Percentiles rank a stretch among this genome's conserved stretches.
These are phyloP conservation scores for Tenodera sinensis DNA, from an alignment of 2,888 invertebrate genomes.

Conservation along the genomic window DNA sequence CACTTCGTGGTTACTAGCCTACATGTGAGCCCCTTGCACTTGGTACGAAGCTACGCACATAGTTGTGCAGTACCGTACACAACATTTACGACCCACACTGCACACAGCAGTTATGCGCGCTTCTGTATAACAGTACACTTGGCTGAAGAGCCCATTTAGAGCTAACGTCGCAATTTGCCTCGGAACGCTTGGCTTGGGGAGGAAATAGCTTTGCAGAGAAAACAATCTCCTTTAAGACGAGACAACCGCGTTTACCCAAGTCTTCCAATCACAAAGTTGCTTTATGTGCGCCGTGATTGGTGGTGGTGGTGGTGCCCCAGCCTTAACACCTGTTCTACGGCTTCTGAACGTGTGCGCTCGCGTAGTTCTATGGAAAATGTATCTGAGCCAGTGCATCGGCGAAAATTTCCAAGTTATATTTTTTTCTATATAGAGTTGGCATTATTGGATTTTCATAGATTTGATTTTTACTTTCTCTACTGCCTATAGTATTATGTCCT, in stretches of 20 bases:
- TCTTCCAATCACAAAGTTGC: not conserved
- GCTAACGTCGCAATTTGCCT: not conserved
- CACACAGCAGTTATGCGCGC: not conserved
- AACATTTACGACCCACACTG: not conserved
- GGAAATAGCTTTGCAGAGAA: not conserved
- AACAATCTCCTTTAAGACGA: not conserved
- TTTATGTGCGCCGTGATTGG: not conserved
- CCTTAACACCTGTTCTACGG: not conserved
- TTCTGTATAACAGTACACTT: not conserved
- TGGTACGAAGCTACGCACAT: no score
- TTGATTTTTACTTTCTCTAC: no score
- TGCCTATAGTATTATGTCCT: no score
- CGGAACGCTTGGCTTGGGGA: not conserved
- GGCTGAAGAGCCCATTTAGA: not conserved
- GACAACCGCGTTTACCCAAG: not conserved
- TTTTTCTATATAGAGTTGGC: no score
- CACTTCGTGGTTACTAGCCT: no score
- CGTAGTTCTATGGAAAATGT: no score
- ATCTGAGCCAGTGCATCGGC: no score
- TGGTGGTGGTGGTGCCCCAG: not conserved
- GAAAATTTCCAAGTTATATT: no score
- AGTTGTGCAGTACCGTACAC: not conserved
- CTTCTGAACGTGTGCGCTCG: no score
- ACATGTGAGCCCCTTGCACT: no score
- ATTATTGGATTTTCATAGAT: no score